Percentiles rank a stretch among this genome's conserved stretches.
Evolutionary conservation across 2,888 invertebrate species (phyloP).

Genomic region (Dryocosmus kuriphilus): DNA sequence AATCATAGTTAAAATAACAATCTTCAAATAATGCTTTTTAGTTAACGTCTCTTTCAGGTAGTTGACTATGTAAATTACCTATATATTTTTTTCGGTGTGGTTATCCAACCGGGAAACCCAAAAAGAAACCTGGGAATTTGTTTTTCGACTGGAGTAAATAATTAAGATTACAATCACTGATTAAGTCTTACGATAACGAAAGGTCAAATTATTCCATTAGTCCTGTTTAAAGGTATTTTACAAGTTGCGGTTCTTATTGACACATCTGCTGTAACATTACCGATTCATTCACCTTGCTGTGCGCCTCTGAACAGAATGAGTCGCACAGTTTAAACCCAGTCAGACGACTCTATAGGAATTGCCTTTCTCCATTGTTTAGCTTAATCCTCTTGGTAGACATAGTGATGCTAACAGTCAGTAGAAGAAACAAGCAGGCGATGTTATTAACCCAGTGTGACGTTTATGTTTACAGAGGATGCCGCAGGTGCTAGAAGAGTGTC

Average conservation of each 20-base stretch:
- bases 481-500: constrained; percentile 71
- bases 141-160: not conserved
- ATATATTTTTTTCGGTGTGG: no score
- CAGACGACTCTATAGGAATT: not conserved
- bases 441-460: constrained; percentile 5
- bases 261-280: not conserved
- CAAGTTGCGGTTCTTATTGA: not conserved
- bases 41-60: no score
- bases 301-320: not conserved
- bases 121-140: no score
- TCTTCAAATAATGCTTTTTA: no score
- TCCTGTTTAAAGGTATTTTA: not conserved
- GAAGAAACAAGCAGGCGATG: not conserved
- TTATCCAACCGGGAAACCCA: no score
- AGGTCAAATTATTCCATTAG: not conserved
- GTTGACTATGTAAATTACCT: no score
- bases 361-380: constrained; percentile 12
- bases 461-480: constrained; percentile 72
- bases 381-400: not conserved
- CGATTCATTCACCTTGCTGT: not conserved
- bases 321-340: not conserved
- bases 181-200: not conserved
- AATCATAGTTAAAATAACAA: no score
- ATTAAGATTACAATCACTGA: not conserved
- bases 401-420: not conserved